A percentile compares a stretch with the other conserved stretches of the same genome.
Evolutionary conservation across 2,888 invertebrate genomes (phyloP).

Genomic region (Caenorhabditis afra): DNA sequence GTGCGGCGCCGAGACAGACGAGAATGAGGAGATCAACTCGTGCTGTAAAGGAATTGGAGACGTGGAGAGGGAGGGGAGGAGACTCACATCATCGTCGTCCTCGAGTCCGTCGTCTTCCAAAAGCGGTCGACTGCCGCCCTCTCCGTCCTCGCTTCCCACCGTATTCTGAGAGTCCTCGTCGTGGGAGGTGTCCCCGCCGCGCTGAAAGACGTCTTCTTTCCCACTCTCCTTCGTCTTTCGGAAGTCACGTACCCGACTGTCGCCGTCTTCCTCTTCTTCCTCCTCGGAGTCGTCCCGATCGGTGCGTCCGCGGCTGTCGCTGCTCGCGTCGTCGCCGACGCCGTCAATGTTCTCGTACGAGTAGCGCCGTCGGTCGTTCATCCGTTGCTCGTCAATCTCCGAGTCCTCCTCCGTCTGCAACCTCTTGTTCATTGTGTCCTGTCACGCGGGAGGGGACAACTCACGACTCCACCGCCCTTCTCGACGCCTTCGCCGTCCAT

Average conservation of each 20-base stretch:
- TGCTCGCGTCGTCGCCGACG: constrained; percentile 72
- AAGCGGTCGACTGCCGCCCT: constrained; percentile 67
- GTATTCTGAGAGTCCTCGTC: constrained; percentile 68
- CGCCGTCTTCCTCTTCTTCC: constrained; percentile 43
- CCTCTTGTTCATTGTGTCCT: too few species aligned
- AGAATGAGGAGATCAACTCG: constrained; percentile 48
- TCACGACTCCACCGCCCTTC: too few species aligned
- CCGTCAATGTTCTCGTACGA: constrained; percentile 72
- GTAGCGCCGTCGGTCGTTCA: constrained; percentile 63
- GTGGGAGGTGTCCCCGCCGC: constrained; percentile 63
- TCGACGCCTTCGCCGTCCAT: too few species aligned
- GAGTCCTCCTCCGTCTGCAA: constrained; percentile 59
- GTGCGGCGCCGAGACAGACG: constrained; percentile 19
- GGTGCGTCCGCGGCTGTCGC: constrained; percentile 65
- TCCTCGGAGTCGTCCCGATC: constrained; percentile 62
- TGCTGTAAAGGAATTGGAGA: constrained; percentile 23
- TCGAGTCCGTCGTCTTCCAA: constrained; percentile 72
- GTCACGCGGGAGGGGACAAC: too few species aligned
- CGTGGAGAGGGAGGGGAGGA: background rate
- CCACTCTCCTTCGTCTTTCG: too few species aligned
- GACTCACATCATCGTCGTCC: constrained; percentile 65
- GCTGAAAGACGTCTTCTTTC: too few species aligned
- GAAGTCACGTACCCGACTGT: constrained; percentile 41
- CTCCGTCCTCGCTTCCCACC: constrained; percentile 65
- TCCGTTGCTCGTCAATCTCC: constrained; percentile 68